Evolutionary conservation across 2,797 vertebrate species (phyloP).

Genomic region (Catharus ustulatus): DNA sequence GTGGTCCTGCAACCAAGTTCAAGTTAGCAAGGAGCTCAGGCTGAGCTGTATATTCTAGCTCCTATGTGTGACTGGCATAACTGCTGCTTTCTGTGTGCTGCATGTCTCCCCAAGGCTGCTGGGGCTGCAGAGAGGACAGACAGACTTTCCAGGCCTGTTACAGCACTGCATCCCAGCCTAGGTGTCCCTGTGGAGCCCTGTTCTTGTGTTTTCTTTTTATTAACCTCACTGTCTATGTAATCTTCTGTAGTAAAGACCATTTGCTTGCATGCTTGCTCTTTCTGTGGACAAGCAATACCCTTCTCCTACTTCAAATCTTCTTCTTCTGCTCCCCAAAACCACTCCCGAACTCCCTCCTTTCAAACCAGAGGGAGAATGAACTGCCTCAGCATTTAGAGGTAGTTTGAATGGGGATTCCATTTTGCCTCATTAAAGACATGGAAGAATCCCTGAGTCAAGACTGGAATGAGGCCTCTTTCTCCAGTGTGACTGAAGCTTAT

Average conservation of each 20-base stretch:
- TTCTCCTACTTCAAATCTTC: not conserved
- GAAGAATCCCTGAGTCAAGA: not conserved
- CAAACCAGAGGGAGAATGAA: not conserved
- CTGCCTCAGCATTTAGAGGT: not conserved
- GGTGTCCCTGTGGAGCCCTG: not conserved
- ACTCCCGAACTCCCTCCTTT: not conserved
- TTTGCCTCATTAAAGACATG: not conserved
- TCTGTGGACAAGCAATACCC: not conserved
- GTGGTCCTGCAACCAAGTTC: slow-evolving; percentile 8
- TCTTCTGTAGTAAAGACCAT: not conserved
- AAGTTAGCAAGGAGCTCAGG: not conserved
- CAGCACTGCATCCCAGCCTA: not conserved
- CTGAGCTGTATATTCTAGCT: not conserved
- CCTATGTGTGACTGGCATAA: not conserved
- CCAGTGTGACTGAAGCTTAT: not conserved
- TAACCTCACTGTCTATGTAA: not conserved
- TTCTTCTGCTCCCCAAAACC: not conserved
- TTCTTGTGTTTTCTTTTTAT: not conserved
- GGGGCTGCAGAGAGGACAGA: not conserved
- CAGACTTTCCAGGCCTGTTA: not conserved
- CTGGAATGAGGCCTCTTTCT: not conserved
- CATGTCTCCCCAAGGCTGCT: not conserved
- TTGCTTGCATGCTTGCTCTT: not conserved
- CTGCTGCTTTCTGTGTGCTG: not conserved
- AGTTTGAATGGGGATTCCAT: not conserved